Percentiles rank a stretch among this genome's conserved stretches.
Evolutionary conservation across 92 coral and sea anemone genomes (phyloP).

Genomic region (Parazoanthus swiftii): DNA sequence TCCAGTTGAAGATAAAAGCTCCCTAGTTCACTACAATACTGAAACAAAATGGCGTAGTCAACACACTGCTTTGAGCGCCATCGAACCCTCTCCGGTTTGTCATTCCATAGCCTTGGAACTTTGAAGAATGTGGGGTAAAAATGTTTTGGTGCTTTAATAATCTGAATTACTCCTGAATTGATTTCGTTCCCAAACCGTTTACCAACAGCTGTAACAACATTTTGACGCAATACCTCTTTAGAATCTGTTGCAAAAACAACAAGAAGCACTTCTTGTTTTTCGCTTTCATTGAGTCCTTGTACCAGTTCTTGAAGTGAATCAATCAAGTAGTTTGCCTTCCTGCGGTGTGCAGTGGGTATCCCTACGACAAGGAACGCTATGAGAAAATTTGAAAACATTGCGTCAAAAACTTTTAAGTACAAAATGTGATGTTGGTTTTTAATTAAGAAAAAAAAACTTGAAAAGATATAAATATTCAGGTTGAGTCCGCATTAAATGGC

Average conservation of each 20-base stretch:
- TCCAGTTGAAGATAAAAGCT: constrained; percentile 73
- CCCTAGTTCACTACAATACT: constrained; percentile 64
- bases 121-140: constrained; percentile 57
- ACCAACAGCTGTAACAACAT: constrained; percentile 40
- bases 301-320: constrained; percentile 62
- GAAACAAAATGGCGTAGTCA: constrained; percentile 72
- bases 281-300: constrained; percentile 51
- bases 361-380: constrained; percentile 73
- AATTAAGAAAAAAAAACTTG: no score
- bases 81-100: constrained; percentile 59
- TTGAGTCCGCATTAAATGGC: no score
- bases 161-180: constrained; percentile 58
- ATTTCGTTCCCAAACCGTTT: constrained; percentile 52
- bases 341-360: constrained; percentile 65
- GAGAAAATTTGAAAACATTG: neutral
- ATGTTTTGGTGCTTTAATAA: constrained; percentile 49
- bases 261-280: constrained; percentile 59
- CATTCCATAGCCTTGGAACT: constrained; percentile 67
- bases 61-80: constrained; percentile 84
- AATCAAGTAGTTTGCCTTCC: constrained; percentile 49
- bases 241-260: constrained; percentile 65
- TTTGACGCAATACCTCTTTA: constrained; percentile 29
- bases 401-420: no score
- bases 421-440: no score
- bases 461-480: no score